Conservation (phyloP, 2,113 vertebrate genomes). For the Dryoscopus gambensis region DNA sequence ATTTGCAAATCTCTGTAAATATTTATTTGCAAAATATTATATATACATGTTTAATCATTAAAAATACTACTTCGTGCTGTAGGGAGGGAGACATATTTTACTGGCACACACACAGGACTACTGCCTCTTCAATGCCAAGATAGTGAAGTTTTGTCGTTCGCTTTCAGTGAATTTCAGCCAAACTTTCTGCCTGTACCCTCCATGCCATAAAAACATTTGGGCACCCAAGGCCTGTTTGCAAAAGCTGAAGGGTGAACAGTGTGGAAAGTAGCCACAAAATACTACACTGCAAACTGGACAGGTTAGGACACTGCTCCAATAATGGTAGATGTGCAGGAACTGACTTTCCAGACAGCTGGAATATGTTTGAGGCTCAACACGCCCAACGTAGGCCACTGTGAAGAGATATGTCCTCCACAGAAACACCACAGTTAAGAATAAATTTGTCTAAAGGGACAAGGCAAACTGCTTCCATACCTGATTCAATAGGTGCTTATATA, state of each 20-base stretch:
- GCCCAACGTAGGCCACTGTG: not conserved
- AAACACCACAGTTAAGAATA: not conserved
- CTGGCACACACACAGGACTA: not conserved
- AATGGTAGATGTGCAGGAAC: not conserved
- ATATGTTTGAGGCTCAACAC: rapidly evolving
- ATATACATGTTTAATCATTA: not conserved
- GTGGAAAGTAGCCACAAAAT: not conserved
- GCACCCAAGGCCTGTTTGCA: not conserved
- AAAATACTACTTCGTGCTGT: not conserved
- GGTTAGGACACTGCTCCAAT: not conserved
- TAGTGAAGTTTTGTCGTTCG: not conserved
- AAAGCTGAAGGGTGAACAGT: not conserved
- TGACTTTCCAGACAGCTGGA: not conserved
- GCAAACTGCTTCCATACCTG: not conserved
- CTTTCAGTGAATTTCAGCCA: not conserved
- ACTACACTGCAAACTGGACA: rapidly evolving
- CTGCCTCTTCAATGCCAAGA: not conserved
- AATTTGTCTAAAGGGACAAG: not conserved
- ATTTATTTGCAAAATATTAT: constrained; percentile 37
- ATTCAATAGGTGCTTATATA: not conserved
- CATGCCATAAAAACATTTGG: not conserved
- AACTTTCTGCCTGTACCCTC: not conserved
- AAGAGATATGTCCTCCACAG: not conserved
- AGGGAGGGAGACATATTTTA: not conserved
- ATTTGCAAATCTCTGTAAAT: constrained; percentile 22